Evolutionary conservation across 2,113 vertebrate species (phyloP).

Genomic region (Heterochromis multidens): DNA sequence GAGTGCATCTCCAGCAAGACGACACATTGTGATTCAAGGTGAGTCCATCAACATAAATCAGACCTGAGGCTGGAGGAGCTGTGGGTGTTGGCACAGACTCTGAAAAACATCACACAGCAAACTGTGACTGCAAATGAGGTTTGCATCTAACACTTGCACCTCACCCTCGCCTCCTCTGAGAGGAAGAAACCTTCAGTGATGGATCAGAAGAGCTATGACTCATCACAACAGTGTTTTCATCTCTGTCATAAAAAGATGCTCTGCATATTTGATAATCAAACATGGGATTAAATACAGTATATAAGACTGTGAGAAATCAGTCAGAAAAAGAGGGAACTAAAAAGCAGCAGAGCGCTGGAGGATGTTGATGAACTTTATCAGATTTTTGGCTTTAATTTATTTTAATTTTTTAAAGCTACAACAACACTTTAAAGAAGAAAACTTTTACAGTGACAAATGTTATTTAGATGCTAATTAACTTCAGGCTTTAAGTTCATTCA

Average conservation of each 20-base stretch:
- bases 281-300: fast-evolving
- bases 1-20: not conserved
- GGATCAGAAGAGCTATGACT: conserved; percentile 6
- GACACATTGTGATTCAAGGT: conserved; percentile 27
- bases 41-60: conserved; percentile 41
- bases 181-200: not conserved
- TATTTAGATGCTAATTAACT: not conserved
- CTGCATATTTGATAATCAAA: not conserved
- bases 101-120: conserved; percentile 24
- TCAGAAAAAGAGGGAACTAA: not conserved
- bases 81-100: conserved; percentile 1
- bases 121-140: conserved; percentile 45
- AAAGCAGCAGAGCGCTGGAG: fast-evolving
- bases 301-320: not conserved
- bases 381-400: not conserved
- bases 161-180: not conserved
- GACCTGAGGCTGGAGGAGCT: not conserved
- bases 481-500: not conserved
- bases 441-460: not conserved
- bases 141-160: not conserved
- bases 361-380: fast-evolving
- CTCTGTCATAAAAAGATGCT: not conserved
- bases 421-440: not conserved
- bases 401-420: not conserved
- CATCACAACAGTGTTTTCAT: not conserved